Percentiles rank a stretch among this genome's conserved stretches.
phyloP scores from a whole-genome alignment of 1,140 invertebrate species.

The Plutomurus gul region DNA sequence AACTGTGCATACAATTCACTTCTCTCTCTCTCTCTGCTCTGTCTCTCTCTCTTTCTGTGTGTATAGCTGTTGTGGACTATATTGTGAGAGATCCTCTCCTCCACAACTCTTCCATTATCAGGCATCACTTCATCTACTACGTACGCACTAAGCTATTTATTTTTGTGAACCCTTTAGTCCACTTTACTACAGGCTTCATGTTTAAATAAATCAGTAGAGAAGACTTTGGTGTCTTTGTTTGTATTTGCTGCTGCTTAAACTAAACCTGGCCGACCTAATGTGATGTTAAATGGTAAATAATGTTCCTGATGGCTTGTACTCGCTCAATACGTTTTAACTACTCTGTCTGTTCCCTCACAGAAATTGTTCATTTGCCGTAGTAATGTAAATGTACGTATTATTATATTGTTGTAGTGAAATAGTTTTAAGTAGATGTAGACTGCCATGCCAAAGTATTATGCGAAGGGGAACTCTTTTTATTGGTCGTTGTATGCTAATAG shows the following conservation, averaged over 20 bases:
- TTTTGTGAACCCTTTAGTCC: slow-evolving; percentile 21
- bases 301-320: background rate
- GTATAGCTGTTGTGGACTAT: background rate
- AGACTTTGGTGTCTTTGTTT: slow-evolving; percentile 18
- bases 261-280: background rate
- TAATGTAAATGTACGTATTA: too few relatives aligned
- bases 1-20: background rate
- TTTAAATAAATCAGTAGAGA: slow-evolving; percentile 7
- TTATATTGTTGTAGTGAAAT: too few relatives aligned
- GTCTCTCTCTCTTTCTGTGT: background rate
- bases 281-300: slow-evolving; percentile 9
- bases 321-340: too few relatives aligned
- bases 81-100: background rate
- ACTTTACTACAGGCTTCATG: background rate
- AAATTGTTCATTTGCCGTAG: slow-evolving; percentile 16
- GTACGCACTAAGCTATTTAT: background rate
- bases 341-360: background rate
- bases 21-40: background rate
- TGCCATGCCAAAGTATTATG: background rate
- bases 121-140: background rate
- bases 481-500: slow-evolving; percentile 26
- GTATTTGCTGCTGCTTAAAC: slow-evolving; percentile 13
- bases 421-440: too few relatives aligned
- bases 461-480: slow-evolving; percentile 19
- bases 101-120: slow-evolving; percentile 1